Percentiles rank a stretch among this genome's conserved stretches.
Conservation (phyloP, 2,113 vertebrate species). For the Spea multiplicata region DNA sequence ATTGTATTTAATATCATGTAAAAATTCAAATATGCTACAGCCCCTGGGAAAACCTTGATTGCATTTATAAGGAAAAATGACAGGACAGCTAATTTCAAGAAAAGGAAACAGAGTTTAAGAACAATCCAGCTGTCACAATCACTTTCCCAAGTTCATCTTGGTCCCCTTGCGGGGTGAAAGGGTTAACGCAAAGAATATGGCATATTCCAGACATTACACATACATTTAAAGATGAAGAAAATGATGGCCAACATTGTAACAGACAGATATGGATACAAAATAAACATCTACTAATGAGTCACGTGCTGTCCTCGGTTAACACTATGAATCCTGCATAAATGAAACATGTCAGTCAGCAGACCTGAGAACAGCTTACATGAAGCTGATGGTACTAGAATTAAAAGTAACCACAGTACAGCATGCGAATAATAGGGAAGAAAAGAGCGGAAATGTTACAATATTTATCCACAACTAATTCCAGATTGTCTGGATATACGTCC, state of each 20-base stretch:
- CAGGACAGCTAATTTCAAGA: no score
- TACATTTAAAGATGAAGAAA: constrained; percentile 20
- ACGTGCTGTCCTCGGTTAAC: constrained; percentile 28
- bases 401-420: neutral
- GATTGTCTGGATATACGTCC: constrained; percentile 1
- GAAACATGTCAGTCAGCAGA: constrained; percentile 8
- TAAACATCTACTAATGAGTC: constrained; percentile 35
- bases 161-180: constrained; percentile 2
- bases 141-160: neutral
- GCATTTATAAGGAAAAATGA: no score
- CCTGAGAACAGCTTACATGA: constrained; percentile 22
- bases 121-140: neutral
- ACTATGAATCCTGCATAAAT: constrained; percentile 27
- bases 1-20: no score
- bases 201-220: constrained; percentile 2
- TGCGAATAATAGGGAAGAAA: neutral
- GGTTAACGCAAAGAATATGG: constrained; percentile 34
- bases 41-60: no score
- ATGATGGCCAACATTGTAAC: constrained; percentile 32
- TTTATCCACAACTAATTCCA: constrained; percentile 2
- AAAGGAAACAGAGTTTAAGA: no score
- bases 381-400: constrained; percentile 15
- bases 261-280: constrained; percentile 23
- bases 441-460: constrained; percentile 9
- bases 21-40: no score